These are phyloP conservation scores for Strix aluco DNA, from an alignment of 2,113 vertebrate genomes.

Conservation along the genomic window DNA sequence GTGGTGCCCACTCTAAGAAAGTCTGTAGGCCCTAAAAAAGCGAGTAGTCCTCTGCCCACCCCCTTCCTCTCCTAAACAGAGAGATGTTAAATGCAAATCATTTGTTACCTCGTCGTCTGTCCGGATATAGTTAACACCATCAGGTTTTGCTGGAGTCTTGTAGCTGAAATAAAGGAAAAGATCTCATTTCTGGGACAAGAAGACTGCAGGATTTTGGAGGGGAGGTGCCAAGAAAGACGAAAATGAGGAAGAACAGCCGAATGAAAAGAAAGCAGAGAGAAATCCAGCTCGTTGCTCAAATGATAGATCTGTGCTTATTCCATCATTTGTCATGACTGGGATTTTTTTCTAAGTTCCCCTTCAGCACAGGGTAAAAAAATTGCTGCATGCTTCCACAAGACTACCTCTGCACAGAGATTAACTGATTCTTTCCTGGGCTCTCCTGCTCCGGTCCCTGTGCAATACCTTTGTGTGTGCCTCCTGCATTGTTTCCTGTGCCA, in stretches of 20 bases:
- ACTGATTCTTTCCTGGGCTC: not conserved
- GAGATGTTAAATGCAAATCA: not conserved
- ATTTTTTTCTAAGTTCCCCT: not conserved
- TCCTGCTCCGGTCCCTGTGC: not conserved
- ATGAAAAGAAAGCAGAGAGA: not conserved
- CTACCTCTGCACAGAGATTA: not conserved
- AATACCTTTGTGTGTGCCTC: not conserved
- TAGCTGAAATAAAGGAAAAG: constrained; percentile 79
- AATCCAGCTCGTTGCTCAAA: not conserved
- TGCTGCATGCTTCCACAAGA: not conserved
- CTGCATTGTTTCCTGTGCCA: not conserved
- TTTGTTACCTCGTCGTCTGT: constrained; percentile 91
- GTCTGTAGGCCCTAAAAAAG: not conserved
- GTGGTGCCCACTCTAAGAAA: constrained; percentile 4
- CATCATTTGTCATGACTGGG: not conserved
- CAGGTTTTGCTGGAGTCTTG: constrained; percentile 85
- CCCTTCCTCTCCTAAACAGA: not conserved
- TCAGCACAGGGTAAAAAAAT: not conserved
- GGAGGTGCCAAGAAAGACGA: not conserved
- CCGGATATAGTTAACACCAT: constrained; percentile 86
- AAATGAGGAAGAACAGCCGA: not conserved
- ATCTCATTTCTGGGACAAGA: constrained; percentile 7
- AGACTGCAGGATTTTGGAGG: not conserved
- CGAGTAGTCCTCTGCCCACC: constrained; percentile 20
- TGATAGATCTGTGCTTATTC: not conserved